Conservation (phyloP, 2,888 invertebrate genomes). For the Ferdinandea cuprea region DNA sequence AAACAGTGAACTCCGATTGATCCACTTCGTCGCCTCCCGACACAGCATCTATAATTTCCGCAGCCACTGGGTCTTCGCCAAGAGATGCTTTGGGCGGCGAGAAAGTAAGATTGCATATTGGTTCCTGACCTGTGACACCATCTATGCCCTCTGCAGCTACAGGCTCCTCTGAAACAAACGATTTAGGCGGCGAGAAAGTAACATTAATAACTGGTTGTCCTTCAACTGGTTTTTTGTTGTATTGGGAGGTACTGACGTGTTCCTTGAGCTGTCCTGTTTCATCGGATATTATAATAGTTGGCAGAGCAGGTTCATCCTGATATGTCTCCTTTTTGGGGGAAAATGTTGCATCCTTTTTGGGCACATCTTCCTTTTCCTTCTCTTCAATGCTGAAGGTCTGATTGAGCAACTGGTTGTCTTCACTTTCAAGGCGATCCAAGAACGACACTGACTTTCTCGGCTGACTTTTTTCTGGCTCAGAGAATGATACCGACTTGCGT, state of each 20-base stretch:
- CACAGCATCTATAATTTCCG: background rate
- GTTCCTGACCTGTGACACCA: too few species aligned
- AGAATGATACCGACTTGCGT: constrained; percentile 10
- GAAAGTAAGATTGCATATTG: too few species aligned
- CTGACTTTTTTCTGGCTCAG: constrained; percentile 5
- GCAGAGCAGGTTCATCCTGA: background rate
- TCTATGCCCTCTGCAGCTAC: too few species aligned
- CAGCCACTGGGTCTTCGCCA: too few species aligned
- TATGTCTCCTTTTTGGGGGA: constrained; percentile 43
- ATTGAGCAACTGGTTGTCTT: constrained; percentile 2
- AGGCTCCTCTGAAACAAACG: too few species aligned
- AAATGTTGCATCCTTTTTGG: constrained; percentile 30
- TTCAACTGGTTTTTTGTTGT: background rate
- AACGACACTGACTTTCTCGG: constrained; percentile 49
- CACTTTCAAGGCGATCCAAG: constrained; percentile 17
- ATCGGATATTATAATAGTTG: background rate
- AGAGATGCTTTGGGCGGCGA: too few species aligned
- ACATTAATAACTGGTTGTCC: too few species aligned
- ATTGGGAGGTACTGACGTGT: too few species aligned
- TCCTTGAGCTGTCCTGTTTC: background rate
- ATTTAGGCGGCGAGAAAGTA: too few species aligned
- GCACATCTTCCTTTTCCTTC: background rate
- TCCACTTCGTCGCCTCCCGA: background rate
- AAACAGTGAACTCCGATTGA: background rate
- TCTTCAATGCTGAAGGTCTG: constrained; percentile 47